These are phyloP conservation scores for Temnothorax ravouxi DNA, from an alignment of 2,888 invertebrate species.

Conservation along the genomic window DNA sequence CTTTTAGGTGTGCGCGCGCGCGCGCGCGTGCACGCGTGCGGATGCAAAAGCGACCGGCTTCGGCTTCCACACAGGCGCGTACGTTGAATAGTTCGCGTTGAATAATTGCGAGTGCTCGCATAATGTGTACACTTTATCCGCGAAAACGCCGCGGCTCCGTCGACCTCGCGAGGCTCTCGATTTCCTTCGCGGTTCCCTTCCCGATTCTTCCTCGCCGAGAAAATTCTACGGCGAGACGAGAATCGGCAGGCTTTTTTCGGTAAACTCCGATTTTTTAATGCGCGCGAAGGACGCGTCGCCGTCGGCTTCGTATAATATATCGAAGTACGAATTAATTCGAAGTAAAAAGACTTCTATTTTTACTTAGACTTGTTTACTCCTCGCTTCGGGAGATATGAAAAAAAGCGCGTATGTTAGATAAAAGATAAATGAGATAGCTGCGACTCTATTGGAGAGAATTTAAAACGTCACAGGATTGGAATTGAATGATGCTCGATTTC, in stretches of 20 bases:
- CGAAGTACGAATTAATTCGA: neutral
- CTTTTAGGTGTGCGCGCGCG: neutral
- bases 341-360: neutral
- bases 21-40: neutral
- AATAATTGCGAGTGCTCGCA: slow-evolving; percentile 28
- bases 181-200: too few relatives aligned
- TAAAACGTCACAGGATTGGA: neutral
- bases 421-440: slow-evolving; percentile 23
- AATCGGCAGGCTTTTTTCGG: neutral
- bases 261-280: neutral
- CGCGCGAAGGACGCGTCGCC: too few relatives aligned
- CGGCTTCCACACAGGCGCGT: neutral
- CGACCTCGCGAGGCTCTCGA: neutral
- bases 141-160: neutral
- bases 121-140: neutral
- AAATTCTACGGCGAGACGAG: neutral
- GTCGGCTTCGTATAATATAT: too few relatives aligned
- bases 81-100: neutral
- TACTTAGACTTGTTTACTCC: neutral
- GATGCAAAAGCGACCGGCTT: neutral
- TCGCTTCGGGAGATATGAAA: neutral
- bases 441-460: neutral
- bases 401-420: neutral
- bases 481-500: neutral
- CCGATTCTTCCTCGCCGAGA: neutral